Evolutionary conservation across 1,140 invertebrate species (phyloP), one percentile per base, ranked within the genome.

Genomic region (Leptinotarsa lineolata): DNA sequence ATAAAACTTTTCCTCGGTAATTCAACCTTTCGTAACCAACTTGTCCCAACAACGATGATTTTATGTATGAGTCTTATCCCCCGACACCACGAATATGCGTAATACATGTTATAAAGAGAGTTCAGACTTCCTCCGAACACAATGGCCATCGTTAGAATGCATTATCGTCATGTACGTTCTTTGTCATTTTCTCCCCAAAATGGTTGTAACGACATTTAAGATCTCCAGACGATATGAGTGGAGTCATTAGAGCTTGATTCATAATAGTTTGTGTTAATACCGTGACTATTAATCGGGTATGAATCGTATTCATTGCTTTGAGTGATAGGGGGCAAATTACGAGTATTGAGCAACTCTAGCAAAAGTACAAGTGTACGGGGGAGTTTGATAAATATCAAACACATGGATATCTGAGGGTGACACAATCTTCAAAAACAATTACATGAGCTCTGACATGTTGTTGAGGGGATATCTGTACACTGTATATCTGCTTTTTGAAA

Each of bases 211-310:
- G 48, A 39, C 30, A 39, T 39, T 39, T 39, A 39, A 39, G 30
- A 54, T 54, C 6, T 54, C 12, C 48, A 54, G 48, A 54, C 48
- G 48, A 54, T 54, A 3, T 54, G 48, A 54, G 48, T 16, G n/a
- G 48, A 54, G n/a, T 54, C 48, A 54, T 54, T 54, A 54, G 48
- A 54, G 48, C 15, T 54, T 54, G 48, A 54, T 54, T 54, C 48
- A 54, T 39, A 39, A 39, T 39, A 39, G 30, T 39, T 39, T 39
- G 30, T 54, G 48, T 54, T 54, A 54, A 16, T 54, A 54, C n/a
- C 48, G 48, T 54, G 48, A 54, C n/a, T 54, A 54, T 54, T 54
- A 16, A 18, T 54, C n/a, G 15, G 48, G 48, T 54, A 54, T 54
- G 48, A 54, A 54, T 54, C 16, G n/a, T 18, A 54, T 15, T n/a